A percentile compares a stretch with the other conserved stretches of the same genome.
phyloP scores from a whole-genome alignment of 2,113 vertebrate species.

The Gulo gulo region DNA sequence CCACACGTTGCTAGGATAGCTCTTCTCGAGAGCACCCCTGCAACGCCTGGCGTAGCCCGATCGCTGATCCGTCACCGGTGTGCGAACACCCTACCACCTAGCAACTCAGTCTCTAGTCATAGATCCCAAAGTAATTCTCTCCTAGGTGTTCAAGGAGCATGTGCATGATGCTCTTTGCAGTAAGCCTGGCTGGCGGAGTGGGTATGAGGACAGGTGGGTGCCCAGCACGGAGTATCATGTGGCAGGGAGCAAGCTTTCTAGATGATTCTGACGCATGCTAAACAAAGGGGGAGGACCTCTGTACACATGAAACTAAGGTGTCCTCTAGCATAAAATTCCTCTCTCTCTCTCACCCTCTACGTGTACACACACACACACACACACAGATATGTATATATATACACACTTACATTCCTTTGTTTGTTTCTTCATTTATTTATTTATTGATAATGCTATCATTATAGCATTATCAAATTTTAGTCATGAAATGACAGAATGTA shows the following conservation, averaged over 20 bases:
- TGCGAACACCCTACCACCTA: fast-evolving
- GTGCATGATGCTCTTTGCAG: fast-evolving
- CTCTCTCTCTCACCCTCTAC: neutral
- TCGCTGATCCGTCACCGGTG: fast-evolving
- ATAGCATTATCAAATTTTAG: neutral
- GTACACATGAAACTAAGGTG: neutral
- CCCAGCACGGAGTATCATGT: fast-evolving
- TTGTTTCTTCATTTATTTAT: neutral
- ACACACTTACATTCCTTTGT: neutral
- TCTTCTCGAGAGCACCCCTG: neutral
- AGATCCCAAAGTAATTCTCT: neutral
- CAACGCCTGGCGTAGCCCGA: fast-evolving
- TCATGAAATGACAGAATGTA: slow-evolving; percentile 42
- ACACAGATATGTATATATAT: neutral
- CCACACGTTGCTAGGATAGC: fast-evolving
- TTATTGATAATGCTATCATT: slow-evolving; percentile 3
- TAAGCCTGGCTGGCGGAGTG: fast-evolving
- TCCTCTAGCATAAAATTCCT: neutral
- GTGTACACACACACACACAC: neutral
- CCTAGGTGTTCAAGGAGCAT: fast-evolving
- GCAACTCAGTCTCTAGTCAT: neutral
- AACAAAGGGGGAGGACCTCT: neutral
- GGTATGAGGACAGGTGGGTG: fast-evolving
- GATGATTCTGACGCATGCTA: neutral
- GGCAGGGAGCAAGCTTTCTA: neutral